Evolutionary conservation across 2,888 invertebrate species (phyloP), one percentile per base, ranked within the genome.

Genomic region (Dryobota labecula): DNA sequence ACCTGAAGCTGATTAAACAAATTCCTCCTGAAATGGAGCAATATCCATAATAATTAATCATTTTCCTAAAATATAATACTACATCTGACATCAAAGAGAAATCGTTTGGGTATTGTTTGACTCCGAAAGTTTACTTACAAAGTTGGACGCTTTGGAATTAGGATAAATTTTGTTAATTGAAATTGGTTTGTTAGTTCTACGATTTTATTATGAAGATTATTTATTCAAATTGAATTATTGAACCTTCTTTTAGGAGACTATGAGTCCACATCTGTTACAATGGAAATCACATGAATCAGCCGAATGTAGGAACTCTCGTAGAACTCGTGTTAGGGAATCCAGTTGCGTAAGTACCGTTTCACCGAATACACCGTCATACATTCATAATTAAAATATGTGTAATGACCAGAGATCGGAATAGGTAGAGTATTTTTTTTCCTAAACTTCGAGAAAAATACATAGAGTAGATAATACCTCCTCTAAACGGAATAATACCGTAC

Each of bases 111-210:
- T 65, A 76, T 80, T 85, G 84, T 80, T 80, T 63, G 78, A 82
- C 79, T 85, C 83, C 67, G 70, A 82, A 85, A 84, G 83, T 83
- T 85, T 83, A 71, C 54, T 56, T 57, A 61, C 61, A 51, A 75
- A 83, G 80, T 83, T 67, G 53, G 45, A 68, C 53, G 62, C 43
- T 69, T 71, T 49, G 62, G 49, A 71, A 83, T 66, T 56, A 54
- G 54, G 47, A 70, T 53, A 53, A 70, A 79, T 74, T 68, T 70
- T 62, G 51, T 43, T 70, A 79, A 80, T 80, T 83, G 65, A 62
- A 75, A 63, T 70, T 68, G 38, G 67, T 70, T 83, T 70, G 70
- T 70, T 73, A 74, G 57, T 68, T 70, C 9, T 20, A 51, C 38
- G 43, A 49, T 64, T 68, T 68, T 71, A 68, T 53, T 45, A 49